These are phyloP conservation scores for Euthynnus affinis DNA, from an alignment of 2,797 vertebrate genomes.

Conservation along the genomic window DNA sequence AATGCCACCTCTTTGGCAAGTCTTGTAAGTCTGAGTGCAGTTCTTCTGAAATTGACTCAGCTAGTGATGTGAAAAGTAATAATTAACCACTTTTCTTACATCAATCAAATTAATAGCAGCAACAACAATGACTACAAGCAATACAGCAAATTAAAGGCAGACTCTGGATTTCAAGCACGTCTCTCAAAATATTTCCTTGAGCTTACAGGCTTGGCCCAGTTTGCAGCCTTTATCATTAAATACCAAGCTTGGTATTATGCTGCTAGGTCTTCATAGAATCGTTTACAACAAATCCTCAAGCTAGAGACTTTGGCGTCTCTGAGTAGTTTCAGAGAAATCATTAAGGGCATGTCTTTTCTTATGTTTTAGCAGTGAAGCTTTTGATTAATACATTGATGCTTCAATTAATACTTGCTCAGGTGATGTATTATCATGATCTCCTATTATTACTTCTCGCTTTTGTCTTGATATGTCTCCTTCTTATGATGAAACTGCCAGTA, in stretches of 20 bases:
- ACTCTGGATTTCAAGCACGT: neutral
- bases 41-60: neutral
- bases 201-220: neutral
- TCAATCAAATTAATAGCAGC: constrained; percentile 38
- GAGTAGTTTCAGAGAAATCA: constrained; percentile 16
- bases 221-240: constrained; percentile 7
- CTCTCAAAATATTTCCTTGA: constrained; percentile 18
- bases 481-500: no score
- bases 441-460: neutral
- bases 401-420: neutral
- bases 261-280: neutral
- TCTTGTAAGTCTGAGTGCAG: neutral
- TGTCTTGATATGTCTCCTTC: no score
- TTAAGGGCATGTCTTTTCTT: neutral
- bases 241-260: neutral
- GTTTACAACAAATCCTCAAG: constrained; percentile 17
- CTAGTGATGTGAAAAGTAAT: constrained; percentile 33
- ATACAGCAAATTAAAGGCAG: constrained; percentile 31
- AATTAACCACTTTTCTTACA: constrained; percentile 35
- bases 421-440: neutral
- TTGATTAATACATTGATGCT: constrained; percentile 17
- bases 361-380: neutral
- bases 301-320: neutral
- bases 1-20: constrained; percentile 22
- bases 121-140: constrained; percentile 28